Conservation (phyloP, 2,888 invertebrate species). For the Andricus quercusramuli region DNA sequence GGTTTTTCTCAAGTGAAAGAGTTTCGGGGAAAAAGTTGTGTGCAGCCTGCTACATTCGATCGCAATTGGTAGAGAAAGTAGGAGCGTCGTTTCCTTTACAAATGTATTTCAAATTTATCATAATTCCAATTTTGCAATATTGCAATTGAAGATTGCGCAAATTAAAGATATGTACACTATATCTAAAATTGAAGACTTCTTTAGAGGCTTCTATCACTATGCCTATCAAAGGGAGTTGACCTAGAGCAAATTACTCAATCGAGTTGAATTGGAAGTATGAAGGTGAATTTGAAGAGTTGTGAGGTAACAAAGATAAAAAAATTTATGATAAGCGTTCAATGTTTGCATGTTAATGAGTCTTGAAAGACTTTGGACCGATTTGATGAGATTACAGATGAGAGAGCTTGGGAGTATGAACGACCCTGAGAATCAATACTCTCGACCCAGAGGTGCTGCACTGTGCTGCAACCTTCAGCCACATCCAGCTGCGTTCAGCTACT, state of each 20-base stretch:
- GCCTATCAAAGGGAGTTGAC: background rate
- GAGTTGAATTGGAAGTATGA: background rate
- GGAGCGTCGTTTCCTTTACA: slow-evolving; percentile 28
- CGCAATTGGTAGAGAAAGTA: slow-evolving; percentile 25
- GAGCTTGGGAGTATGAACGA: slow-evolving; percentile 36
- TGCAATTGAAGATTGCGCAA: too few species aligned
- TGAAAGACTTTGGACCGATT: slow-evolving; percentile 25
- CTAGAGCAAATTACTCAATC: background rate
- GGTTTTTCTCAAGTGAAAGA: slow-evolving; percentile 36
- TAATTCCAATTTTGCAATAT: background rate
- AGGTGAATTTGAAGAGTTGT: background rate
- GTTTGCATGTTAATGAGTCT: slow-evolving; percentile 11
- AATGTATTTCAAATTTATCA: background rate
- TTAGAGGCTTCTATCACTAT: background rate
- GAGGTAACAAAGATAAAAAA: background rate
- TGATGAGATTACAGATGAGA: slow-evolving; percentile 22
- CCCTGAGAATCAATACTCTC: slow-evolving; percentile 66
- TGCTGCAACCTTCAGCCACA: slow-evolving; percentile 54
- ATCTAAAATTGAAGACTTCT: too few species aligned
- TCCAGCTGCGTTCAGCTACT: slow-evolving; percentile 52
- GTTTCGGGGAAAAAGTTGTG: slow-evolving; percentile 33
- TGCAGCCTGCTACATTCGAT: slow-evolving; percentile 5
- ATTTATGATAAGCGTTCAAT: background rate
- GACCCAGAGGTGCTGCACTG: slow-evolving; percentile 44
- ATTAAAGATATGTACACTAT: too few species aligned